phyloP scores from a whole-genome alignment of 2,113 vertebrate genomes.

The Pristiophorus japonicus region DNA sequence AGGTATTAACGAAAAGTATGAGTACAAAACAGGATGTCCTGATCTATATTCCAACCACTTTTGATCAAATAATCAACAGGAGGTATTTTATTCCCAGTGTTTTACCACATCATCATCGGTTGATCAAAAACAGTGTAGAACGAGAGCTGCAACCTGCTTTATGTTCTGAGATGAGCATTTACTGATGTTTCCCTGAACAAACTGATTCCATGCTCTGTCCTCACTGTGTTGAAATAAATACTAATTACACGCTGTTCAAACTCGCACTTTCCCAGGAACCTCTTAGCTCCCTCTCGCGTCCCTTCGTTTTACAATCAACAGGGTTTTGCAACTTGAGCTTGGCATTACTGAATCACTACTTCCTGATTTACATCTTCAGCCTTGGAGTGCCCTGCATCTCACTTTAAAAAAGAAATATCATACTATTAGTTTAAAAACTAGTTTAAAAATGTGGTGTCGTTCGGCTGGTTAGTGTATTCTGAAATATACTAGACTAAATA shows the following conservation, averaged over 20 bases:
- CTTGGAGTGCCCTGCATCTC: not conserved
- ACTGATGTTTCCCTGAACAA: not conserved
- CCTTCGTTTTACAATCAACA: not conserved
- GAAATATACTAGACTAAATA: not conserved
- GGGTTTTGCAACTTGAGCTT: not conserved
- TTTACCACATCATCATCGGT: not conserved
- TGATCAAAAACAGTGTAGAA: not conserved
- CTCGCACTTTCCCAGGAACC: not conserved
- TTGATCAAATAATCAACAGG: not conserved
- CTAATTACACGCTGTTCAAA: not conserved
- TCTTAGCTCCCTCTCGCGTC: not conserved
- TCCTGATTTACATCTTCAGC: not conserved
- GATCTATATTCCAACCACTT: not conserved
- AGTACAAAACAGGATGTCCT: not conserved
- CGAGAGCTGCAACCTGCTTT: not conserved
- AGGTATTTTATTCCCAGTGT: not conserved
- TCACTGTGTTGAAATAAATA: not conserved
- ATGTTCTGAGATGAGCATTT: not conserved
- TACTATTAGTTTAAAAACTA: not conserved
- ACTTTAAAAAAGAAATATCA: not conserved
- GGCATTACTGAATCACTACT: not conserved
- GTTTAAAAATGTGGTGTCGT: not conserved
- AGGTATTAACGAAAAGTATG: not conserved
- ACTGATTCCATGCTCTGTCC: not conserved
- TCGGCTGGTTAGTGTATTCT: not conserved